Base-by-base conservation (phyloP, 1,140 invertebrate genomes). In the Drosophila sturtevanti region DNA sequence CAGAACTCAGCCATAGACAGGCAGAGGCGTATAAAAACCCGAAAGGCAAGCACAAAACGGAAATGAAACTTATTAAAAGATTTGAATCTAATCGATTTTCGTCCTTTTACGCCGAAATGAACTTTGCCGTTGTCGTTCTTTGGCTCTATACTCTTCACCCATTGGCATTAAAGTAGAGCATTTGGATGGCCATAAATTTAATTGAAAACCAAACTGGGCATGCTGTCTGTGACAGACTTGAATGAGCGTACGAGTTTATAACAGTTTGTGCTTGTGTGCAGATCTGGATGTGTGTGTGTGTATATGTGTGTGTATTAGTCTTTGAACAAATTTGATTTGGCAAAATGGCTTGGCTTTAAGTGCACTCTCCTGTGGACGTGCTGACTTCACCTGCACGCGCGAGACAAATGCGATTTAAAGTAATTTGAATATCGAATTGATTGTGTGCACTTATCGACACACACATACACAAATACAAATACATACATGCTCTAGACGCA, bases 31-130 rank as follows among this genome's bases (percentile, higher is more conserved):
- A 68, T 61, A 77, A 22, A 38, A 54, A 48, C 60, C 60, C 76
- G 79, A 87, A 87, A 77, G 79, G 72, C 69, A 87, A 27, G 67
- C 86, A 79, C 87, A 90, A 84, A 81, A 73, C 87, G 87, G 87
- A 90, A 90, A 90, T 87, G 81, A 90, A 90, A 90, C 87, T 90
- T 90, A 90, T 90, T 90, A 90, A 90, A 90, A 90, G 87, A 90
- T 90, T 90, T 90, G 87, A 86, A 90, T 90, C 87, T 90, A 90
- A 90, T 90, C 87, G 87, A 90, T 90, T 90, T 90, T 87, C 75
- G 77, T 89, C 79, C 84, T 80, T 89, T 78, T 87, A 84, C 84
- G 84, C 71, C 77, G 68, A 89, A 87, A 77, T 79, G 84, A 87
- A 87, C 77, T 84, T 89, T 87, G 55, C 73, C 77, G 66, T 80